Conservation (phyloP, 1,140 invertebrate genomes). For the Trachelipus rathkii region DNA sequence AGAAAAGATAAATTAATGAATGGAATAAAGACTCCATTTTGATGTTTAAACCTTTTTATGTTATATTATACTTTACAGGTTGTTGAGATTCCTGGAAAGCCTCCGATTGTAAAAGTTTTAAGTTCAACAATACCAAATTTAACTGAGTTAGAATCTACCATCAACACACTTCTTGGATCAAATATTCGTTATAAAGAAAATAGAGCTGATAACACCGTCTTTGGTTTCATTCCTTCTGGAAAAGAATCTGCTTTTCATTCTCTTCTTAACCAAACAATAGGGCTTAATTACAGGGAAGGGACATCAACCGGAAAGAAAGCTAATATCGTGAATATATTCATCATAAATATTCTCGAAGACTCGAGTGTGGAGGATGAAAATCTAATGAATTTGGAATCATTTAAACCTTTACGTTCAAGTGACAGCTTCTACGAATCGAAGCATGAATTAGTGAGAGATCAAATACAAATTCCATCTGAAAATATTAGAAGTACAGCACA, state of each 20-base stretch:
- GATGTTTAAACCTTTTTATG: too few species aligned
- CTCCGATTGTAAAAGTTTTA: neutral
- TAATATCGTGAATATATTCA: slow-evolving; percentile 43
- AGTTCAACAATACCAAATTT: neutral
- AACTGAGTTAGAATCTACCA: neutral
- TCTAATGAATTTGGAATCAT: too few species aligned
- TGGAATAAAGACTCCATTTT: too few species aligned
- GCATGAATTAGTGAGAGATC: too few species aligned
- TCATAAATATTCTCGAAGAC: slow-evolving; percentile 33
- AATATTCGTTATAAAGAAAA: neutral
- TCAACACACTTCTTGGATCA: neutral
- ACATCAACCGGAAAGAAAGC: slow-evolving; percentile 21
- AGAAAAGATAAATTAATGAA: too few species aligned
- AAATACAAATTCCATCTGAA: neutral
- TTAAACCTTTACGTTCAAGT: too few species aligned
- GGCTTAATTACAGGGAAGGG: neutral
- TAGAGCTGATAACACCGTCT: neutral
- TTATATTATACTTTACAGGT: too few species aligned
- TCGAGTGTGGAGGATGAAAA: too few species aligned
- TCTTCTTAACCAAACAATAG: slow-evolving; percentile 4
- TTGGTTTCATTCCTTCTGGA: neutral
- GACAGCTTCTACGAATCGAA: too few species aligned
- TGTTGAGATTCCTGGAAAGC: neutral
- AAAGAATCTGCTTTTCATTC: neutral
- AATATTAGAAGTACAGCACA: neutral